These are phyloP conservation scores for Xerus rutilus DNA, from an alignment of 2,797 vertebrate species.

Conservation along the genomic window DNA sequence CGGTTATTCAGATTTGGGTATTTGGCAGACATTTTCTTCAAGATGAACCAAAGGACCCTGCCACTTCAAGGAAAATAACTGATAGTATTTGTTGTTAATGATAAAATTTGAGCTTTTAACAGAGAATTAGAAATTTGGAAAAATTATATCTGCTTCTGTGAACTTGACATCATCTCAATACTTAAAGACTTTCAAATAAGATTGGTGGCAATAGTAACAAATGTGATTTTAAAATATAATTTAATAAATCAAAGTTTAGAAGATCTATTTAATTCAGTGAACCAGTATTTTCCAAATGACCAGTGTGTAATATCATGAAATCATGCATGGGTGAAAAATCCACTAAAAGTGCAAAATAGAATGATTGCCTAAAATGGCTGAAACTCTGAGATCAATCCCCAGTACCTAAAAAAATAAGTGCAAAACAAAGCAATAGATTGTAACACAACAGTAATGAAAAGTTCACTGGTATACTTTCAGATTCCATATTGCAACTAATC, in stretches of 20 bases:
- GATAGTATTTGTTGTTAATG: conserved; percentile 4
- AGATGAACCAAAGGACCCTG: conserved; percentile 36
- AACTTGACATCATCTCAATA: not conserved
- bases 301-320: not conserved
- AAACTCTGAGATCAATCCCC: too few species aligned
- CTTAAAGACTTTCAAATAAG: conserved; percentile 24
- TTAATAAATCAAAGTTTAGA: conserved; percentile 35
- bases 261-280: conserved; percentile 8
- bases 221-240: not conserved
- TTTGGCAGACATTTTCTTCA: conserved; percentile 46
- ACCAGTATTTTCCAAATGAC: conserved; percentile 26
- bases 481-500: not conserved
- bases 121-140: conserved; percentile 41
- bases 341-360: not conserved
- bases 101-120: not conserved
- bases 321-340: not conserved
- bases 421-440: not conserved
- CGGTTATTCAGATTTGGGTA: not conserved
- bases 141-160: not conserved
- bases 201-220: not conserved
- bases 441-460: not conserved
- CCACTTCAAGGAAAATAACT: conserved; percentile 15
- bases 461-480: not conserved
- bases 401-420: not conserved
- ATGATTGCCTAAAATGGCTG: too few species aligned